Conservation (phyloP, 2,888 invertebrate genomes). For the Philereme vetulata region DNA sequence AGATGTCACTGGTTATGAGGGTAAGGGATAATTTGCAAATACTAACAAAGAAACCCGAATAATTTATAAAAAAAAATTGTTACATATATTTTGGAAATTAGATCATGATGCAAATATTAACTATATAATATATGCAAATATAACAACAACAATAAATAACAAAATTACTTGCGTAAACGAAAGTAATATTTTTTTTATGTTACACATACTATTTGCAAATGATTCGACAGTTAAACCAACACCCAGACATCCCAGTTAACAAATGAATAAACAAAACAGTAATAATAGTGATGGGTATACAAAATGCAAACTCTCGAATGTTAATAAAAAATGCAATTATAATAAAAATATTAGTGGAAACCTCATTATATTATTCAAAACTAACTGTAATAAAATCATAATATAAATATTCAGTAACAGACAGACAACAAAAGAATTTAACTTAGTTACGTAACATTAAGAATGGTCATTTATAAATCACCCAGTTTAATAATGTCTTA, state of each 20-base stretch:
- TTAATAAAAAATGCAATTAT: neutral
- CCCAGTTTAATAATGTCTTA: too few species aligned
- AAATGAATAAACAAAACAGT: constrained; percentile 44
- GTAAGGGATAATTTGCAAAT: constrained; percentile 66
- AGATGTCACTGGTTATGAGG: constrained; percentile 69
- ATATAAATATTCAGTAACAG: too few species aligned
- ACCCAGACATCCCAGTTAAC: constrained; percentile 75
- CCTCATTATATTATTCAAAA: neutral
- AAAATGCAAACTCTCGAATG: constrained; percentile 36
- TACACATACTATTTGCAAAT: constrained; percentile 65
- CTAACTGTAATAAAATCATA: too few species aligned
- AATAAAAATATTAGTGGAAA: neutral
- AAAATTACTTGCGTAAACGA: too few species aligned
- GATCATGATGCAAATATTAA: too few species aligned
- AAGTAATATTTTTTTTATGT: too few species aligned
- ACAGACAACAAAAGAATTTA: too few species aligned
- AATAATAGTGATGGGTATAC: constrained; percentile 38
- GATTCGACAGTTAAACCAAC: constrained; percentile 66
- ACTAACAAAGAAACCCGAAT: constrained; percentile 24
- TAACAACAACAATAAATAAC: too few species aligned
- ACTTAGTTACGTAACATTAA: too few species aligned
- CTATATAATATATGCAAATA: too few species aligned
- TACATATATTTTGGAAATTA: too few species aligned
- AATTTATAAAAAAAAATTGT: neutral
- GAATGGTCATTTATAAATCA: too few species aligned